Evolutionary conservation across 1,140 invertebrate genomes (phyloP), one percentile per base, ranked within the genome.

Genomic region (Bombyx mori): DNA sequence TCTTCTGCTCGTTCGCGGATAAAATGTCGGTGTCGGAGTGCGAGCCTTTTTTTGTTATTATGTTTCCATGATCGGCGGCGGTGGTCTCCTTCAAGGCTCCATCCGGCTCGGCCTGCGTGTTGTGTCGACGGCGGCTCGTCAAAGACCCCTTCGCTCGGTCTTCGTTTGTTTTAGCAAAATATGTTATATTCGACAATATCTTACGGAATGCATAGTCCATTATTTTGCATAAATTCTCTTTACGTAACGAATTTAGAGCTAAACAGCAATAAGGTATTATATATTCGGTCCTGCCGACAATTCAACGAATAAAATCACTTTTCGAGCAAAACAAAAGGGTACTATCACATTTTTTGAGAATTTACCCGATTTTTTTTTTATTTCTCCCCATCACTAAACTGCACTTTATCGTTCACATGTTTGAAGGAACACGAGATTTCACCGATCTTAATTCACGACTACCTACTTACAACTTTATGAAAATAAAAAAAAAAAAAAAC

Each of bases 161-260:
- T 56, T 46, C 8, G 6, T 35, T 48, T 8, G 54, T 54, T 62
- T 79, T 84, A 57, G 82, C 79, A 60, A 86, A 85, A 62, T 84
- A 82, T 42, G 63, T 76, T 44, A 85, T 86, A 52, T 83, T 84
- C 7, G 82, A 85, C 50, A 86, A 61, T 63, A 86, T 86, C 62
- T 77, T 79, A 57, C 76, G 61, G 22, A 83, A 65, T 9, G 83
- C 79, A 68, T 83, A 86, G 74, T 80, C 79, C 83, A 86, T 86
- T 64, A 35, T 35, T 63, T 72, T 61, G 10, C 54, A 42, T 42
- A 7, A 47, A 44, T 8, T 12, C 18, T 5, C 44, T 46, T 22
- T n/a, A 8, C 26, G 26, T 49, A 49, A 7, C 2, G 26, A 35
- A 5, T 35, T 35, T 35, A 35, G 2, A 35, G 26, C 26, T 35